A percentile compares a stretch with the other conserved stretches of the same genome.
phyloP scores from a whole-genome alignment of 2,797 vertebrate species.

The Bradypodion ventrale region DNA sequence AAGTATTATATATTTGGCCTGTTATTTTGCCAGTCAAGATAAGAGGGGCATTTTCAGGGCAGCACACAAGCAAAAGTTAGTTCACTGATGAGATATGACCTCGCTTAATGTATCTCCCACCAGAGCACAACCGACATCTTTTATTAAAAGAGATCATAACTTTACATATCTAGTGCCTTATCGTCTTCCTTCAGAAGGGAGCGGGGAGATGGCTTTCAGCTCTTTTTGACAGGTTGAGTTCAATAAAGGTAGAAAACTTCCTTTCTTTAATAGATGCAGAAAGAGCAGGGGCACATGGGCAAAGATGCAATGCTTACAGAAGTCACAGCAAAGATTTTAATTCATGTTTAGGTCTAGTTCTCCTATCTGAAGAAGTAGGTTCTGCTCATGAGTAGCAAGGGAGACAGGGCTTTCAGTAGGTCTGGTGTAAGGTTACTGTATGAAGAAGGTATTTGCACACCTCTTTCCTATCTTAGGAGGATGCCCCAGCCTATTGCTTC shows the following conservation, averaged over 20 bases:
- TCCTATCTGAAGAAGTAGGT: background rate
- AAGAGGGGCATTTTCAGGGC: background rate
- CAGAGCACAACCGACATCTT: background rate
- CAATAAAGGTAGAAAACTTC: slow-evolving; percentile 2
- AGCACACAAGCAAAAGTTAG: slow-evolving; percentile 9
- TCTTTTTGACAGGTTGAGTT: slow-evolving; percentile 6
- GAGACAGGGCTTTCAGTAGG: background rate
- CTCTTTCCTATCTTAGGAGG: background rate
- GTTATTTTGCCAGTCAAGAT: slow-evolving; percentile 14
- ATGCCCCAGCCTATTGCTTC: too few relatives aligned
- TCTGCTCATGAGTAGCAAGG: background rate
- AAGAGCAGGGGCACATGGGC: background rate
- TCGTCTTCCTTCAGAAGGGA: slow-evolving; percentile 1
- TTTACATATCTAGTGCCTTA: slow-evolving; percentile 16
- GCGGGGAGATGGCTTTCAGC: background rate
- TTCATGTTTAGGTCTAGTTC: background rate
- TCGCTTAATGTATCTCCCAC: slow-evolving; percentile 6
- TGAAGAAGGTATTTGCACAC: background rate
- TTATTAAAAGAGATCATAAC: slow-evolving; percentile 33
- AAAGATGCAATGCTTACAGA: background rate
- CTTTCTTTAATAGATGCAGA: background rate
- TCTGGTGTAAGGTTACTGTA: background rate
- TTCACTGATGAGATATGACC: slow-evolving; percentile 3
- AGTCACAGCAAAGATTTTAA: background rate
- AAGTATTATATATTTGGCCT: background rate